Conservation (phyloP, 2,888 invertebrate species). For the Balanococcus diminutus region DNA sequence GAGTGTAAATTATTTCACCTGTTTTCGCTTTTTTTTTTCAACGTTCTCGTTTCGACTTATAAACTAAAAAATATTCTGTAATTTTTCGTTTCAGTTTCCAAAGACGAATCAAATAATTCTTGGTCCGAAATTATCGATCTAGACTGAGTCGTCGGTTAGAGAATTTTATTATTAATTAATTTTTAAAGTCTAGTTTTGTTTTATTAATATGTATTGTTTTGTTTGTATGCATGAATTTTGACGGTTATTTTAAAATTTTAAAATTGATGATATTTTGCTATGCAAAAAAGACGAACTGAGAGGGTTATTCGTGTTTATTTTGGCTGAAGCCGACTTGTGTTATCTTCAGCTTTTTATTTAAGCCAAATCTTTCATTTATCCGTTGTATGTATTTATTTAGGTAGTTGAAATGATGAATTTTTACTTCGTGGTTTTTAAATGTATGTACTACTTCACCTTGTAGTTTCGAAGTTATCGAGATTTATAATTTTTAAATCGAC, state of each 20-base stretch:
- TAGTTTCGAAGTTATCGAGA: not conserved
- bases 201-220: not conserved
- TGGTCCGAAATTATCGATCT: not conserved
- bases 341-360: too few relatives aligned
- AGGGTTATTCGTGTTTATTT: too few relatives aligned
- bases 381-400: not conserved
- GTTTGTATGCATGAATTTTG: not conserved
- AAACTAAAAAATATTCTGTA: not conserved
- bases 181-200: not conserved
- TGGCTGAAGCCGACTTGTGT: not conserved
- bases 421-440: not conserved
- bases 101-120: slow-evolving; percentile 28
- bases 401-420: not conserved
- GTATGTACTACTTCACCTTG: not conserved
- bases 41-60: not conserved
- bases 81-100: not conserved
- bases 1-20: not conserved
- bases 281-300: too few relatives aligned
- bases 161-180: not conserved
- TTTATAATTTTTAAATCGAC: not conserved
- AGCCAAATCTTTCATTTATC: not conserved
- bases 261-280: too few relatives aligned
- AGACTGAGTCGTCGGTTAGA: not conserved
- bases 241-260: too few relatives aligned
- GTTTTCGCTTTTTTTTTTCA: not conserved